Base-by-base conservation (phyloP, 2,888 invertebrate species). In the Ichneumon xanthorius region DNA sequence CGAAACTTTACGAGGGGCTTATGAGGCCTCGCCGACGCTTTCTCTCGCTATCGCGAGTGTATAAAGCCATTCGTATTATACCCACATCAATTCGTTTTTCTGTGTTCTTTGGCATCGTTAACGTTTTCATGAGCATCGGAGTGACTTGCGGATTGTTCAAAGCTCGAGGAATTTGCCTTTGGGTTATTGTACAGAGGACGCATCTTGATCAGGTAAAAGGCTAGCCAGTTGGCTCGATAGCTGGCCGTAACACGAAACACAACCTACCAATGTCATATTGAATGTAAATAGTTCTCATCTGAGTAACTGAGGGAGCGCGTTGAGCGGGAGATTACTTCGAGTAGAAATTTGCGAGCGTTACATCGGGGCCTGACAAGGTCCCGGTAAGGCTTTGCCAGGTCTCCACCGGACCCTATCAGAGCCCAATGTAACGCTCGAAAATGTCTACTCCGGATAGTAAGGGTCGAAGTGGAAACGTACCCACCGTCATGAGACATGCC, bases 1-100 rank as follows among this genome's bases (percentile, higher is more conserved):
- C 77, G 70, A 85, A 58, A 71, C 68, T 85, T 82, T 85, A 80
- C 82, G 85, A 85, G 85, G 80, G 61, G 50, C 68, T 77, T 63
- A 70, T 40, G 80, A 71, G 72, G 67, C 67, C 75, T 72, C 80
- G 58, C 82, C 72, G 67, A 75, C 76, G 73, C 81, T 85, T 82
- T 82, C 79, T 72, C 76, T 72, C 70, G 72, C 61, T 77, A 80
- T 80, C 82, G 61, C 71, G 30, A 79, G 65, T 65, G 45, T 80
- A 63, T 63, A 75, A 55, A 80, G 76, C 72, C 77, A 82, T 76
- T 82, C 37, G 76, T 63, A 70, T 71, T 76, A 71, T 67, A 26
- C 55, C 55, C 45, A 48, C 45, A 71, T 73, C 81, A 81, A 75
- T 81, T 81, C 61, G 26, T 58, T 53, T 37, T 71, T 76, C 72